These are phyloP conservation scores for Jacana jacana DNA, from an alignment of 2,113 vertebrate genomes.

Conservation along the genomic window DNA sequence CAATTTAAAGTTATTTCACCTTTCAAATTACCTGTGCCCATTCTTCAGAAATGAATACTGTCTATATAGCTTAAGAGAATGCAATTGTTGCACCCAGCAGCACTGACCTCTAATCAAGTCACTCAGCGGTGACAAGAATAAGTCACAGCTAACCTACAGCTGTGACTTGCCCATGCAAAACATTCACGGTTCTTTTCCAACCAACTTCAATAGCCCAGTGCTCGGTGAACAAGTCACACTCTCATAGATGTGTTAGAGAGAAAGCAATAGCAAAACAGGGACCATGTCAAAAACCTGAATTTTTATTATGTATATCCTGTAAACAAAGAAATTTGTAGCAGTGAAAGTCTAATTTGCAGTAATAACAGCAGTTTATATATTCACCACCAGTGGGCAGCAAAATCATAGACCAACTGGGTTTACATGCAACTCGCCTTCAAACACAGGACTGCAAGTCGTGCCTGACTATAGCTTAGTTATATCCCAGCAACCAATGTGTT, in stretches of 20 bases:
- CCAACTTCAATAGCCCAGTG: rapidly evolving
- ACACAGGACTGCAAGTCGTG: background rate
- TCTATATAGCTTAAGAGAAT: background rate
- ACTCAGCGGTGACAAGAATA: background rate
- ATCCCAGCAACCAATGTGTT: background rate
- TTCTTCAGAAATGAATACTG: background rate
- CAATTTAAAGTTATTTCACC: background rate
- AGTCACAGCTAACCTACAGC: background rate
- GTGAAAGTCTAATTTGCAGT: background rate
- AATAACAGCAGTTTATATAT: background rate
- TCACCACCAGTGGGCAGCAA: conserved; percentile 69
- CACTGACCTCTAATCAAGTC: background rate
- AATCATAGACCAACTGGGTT: background rate
- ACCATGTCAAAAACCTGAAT: background rate
- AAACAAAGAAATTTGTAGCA: background rate
- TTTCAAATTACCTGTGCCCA: background rate
- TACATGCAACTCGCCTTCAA: background rate
- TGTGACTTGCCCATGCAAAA: background rate
- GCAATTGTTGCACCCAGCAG: background rate
- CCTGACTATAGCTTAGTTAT: rapidly evolving
- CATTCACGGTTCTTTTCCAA: background rate
- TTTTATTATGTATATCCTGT: background rate
- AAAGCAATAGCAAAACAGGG: background rate
- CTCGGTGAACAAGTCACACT: background rate
- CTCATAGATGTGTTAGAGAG: too few species aligned